Evolutionary conservation across 2,113 vertebrate genomes (phyloP), one percentile per base, ranked within the genome.

Genomic region (Lepisosteus oculatus): DNA sequence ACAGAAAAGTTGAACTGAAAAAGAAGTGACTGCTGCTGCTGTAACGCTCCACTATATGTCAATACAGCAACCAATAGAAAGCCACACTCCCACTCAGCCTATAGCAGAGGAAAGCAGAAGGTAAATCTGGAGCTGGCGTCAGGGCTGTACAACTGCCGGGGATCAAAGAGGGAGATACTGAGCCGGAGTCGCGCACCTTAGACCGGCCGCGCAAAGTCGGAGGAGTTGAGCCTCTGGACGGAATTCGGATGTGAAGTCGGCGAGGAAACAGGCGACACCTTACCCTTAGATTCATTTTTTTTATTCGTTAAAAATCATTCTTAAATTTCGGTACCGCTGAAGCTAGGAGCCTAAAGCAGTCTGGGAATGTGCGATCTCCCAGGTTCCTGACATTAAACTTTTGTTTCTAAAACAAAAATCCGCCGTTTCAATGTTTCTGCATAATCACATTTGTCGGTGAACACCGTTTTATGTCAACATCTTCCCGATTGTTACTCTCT

Each of bases 1-100:
- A 59, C 13, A 59, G 17, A 74, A 77, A 79, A 79, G 72, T 76
- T 71, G 14, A 44, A 74, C 54, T 47, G 55, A 43, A 68, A 51
- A 62, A 76, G 73, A 65, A 65, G 51, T 68, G 67, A 17, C 42
- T 68, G 59, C 43, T 43, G 57, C 56, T 14, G 64, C 43, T 62
- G 51, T 54, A 72, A 47, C 55, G 59, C 68, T 65, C 57, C 55
- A 43, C 70, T 70, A 67, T 71, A 65, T 77, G 72, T 70, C 57
- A 67, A 43, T 43, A 70, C 71, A 59, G 72, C 61, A 57, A 17
- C 70, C 70, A 75, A 77, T 75, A 43, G 67, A 56, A 55, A 72
- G 64, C 61, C 73, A 44, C 64, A 74, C 56, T 55, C 17, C 71
- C 45, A 56, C 45, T 55, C 56, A 68, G 64, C 73, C 70, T 75